phyloP scores from a whole-genome alignment of 2,888 invertebrate genomes.

The Amblyteles armatorius region DNA sequence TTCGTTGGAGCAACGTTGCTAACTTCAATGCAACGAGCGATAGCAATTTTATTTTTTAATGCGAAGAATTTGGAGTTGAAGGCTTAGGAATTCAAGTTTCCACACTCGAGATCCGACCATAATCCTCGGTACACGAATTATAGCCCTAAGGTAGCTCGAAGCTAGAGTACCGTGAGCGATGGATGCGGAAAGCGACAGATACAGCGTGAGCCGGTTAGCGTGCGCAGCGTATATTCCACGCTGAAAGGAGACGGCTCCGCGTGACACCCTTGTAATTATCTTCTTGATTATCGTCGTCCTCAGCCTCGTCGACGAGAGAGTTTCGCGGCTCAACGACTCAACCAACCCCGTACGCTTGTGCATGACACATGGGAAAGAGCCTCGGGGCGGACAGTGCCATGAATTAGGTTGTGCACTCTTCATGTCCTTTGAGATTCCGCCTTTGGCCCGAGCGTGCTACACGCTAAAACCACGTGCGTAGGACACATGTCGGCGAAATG shows the following conservation, averaged over 20 bases:
- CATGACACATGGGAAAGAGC: constrained; percentile 4
- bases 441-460: neutral
- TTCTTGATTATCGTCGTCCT: constrained; percentile 64
- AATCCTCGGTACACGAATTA: neutral
- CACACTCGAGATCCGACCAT: neutral
- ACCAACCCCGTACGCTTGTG: neutral
- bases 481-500: neutral
- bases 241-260: constrained; percentile 51
- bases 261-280: constrained; percentile 64
- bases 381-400: constrained; percentile 4
- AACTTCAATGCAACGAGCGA: no score
- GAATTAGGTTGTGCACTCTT: constrained; percentile 19
- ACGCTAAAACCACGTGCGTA: neutral
- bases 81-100: neutral
- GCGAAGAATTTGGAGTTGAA: neutral
- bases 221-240: neutral
- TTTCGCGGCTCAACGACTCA: constrained; percentile 39
- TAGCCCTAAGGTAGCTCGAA: neutral
- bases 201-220: constrained; percentile 8
- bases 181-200: constrained; percentile 12
- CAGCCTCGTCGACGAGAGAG: constrained; percentile 54
- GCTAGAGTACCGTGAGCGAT: neutral
- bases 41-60: no score
- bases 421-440: constrained; percentile 10
- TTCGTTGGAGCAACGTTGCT: no score